Percentiles rank a stretch among this genome's conserved stretches.
Evolutionary conservation across 2,888 invertebrate genomes (phyloP).

Genomic region (Trissolcus brochymenae): DNA sequence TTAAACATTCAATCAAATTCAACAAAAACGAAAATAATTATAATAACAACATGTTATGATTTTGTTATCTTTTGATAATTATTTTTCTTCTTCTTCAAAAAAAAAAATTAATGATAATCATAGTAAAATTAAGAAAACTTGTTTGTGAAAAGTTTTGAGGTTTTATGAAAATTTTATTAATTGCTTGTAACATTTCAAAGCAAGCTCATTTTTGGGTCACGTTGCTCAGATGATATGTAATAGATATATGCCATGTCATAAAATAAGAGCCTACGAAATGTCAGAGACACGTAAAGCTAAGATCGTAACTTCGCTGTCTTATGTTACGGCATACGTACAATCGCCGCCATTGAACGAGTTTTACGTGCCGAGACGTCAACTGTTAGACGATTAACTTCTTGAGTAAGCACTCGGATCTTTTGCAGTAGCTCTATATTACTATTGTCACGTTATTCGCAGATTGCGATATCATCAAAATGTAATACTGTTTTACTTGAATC

Average conservation of each 20-base stretch:
- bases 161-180: too few relatives aligned
- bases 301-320: slow-evolving; percentile 58
- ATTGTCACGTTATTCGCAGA: slow-evolving; percentile 46
- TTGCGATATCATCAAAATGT: slow-evolving; percentile 40
- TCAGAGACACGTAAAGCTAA: slow-evolving; percentile 55
- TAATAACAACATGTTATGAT: too few relatives aligned
- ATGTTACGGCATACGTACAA: slow-evolving; percentile 38
- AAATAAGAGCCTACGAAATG: slow-evolving; percentile 50
- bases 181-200: slow-evolving; percentile 7
- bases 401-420: slow-evolving; percentile 47
- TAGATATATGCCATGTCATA: slow-evolving; percentile 45
- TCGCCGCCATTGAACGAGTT: slow-evolving; percentile 36
- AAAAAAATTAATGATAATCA: too few relatives aligned
- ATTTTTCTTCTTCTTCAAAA: too few relatives aligned
- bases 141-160: too few relatives aligned
- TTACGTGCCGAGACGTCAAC: slow-evolving; percentile 55
- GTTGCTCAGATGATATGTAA: slow-evolving; percentile 37
- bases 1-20: too few relatives aligned
- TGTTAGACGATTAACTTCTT: slow-evolving; percentile 52
- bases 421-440: slow-evolving; percentile 43
- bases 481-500: slow-evolving; percentile 34
- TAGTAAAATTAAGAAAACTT: too few relatives aligned
- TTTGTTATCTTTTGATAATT: too few relatives aligned
- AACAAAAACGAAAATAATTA: too few relatives aligned
- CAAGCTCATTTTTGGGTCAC: slow-evolving; percentile 24